Conservation (phyloP, 2,797 vertebrate genomes). For the Protonibea diacanthus region DNA sequence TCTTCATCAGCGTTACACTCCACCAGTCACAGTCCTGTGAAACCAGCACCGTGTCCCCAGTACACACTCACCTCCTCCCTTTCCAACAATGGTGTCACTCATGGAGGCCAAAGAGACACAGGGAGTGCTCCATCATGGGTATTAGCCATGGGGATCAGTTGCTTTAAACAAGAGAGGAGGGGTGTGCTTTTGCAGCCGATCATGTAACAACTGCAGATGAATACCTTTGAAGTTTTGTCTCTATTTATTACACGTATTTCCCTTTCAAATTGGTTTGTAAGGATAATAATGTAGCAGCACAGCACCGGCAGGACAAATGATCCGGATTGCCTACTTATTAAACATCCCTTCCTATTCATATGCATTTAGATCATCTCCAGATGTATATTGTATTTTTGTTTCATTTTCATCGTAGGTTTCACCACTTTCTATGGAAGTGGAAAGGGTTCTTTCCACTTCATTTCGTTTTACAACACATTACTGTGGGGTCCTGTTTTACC, state of each 20-base stretch:
- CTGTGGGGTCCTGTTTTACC: conserved; percentile 58
- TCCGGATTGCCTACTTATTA: conserved; percentile 6
- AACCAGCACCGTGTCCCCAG: conserved; percentile 66
- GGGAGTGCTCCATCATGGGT: conserved; percentile 70
- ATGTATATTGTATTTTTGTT: conserved; percentile 41
- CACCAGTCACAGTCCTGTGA: conserved; percentile 75
- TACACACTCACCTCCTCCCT: conserved; percentile 38
- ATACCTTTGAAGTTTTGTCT: conserved; percentile 62
- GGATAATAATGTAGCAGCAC: conserved; percentile 11
- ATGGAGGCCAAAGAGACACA: conserved; percentile 58
- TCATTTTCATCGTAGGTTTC: conserved; percentile 62
- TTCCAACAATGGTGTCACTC: conserved; percentile 63
- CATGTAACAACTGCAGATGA: conserved; percentile 57
- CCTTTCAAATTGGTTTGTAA: conserved; percentile 29
- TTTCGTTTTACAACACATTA: conserved; percentile 64
- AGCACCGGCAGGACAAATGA: conserved; percentile 15
- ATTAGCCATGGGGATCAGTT: conserved; percentile 79
- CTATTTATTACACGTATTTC: conserved; percentile 43
- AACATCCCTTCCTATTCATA: conserved; percentile 31
- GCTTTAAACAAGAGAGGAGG: conserved; percentile 67
- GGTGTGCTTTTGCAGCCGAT: conserved; percentile 58
- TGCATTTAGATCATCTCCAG: conserved; percentile 56
- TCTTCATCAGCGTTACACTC: conserved; percentile 76
- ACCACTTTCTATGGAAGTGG: conserved; percentile 43
- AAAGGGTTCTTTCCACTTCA: conserved; percentile 59